These are phyloP conservation scores for Turdus rufiventris DNA, from an alignment of 2,113 vertebrate species.

Conservation along the genomic window DNA sequence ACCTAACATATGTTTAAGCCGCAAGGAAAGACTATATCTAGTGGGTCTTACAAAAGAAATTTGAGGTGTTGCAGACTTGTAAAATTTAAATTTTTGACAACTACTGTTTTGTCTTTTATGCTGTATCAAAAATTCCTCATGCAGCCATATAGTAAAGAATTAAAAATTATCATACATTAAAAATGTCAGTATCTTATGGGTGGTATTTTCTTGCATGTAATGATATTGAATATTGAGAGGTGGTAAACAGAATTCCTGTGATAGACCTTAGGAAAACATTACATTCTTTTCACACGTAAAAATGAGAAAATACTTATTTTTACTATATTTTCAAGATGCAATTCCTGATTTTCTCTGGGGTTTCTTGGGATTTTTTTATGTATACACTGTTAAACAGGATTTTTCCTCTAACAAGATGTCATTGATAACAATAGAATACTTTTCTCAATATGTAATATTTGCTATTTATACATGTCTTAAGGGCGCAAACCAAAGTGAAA, in stretches of 20 bases:
- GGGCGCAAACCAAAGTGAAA: background rate
- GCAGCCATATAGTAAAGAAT: background rate
- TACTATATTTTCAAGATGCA: background rate
- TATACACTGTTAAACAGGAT: background rate
- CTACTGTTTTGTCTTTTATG: background rate
- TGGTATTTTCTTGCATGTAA: background rate
- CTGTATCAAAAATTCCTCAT: background rate
- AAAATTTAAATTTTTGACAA: background rate
- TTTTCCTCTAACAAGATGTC: background rate
- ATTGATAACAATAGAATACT: background rate
- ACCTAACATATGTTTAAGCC: background rate
- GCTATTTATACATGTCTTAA: background rate
- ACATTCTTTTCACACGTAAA: background rate
- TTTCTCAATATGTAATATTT: background rate
- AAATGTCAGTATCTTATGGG: background rate
- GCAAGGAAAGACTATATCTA: background rate
- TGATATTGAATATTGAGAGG: background rate
- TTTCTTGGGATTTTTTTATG: background rate
- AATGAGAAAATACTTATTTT: background rate
- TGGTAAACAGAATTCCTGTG: background rate
- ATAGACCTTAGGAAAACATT: background rate
- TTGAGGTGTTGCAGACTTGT: background rate
- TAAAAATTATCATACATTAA: background rate
- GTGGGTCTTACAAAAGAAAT: background rate
- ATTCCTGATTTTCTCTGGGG: rapidly evolving